Conservation (phyloP, 2,797 vertebrate species). For the Erpetoichthys calabaricus region DNA sequence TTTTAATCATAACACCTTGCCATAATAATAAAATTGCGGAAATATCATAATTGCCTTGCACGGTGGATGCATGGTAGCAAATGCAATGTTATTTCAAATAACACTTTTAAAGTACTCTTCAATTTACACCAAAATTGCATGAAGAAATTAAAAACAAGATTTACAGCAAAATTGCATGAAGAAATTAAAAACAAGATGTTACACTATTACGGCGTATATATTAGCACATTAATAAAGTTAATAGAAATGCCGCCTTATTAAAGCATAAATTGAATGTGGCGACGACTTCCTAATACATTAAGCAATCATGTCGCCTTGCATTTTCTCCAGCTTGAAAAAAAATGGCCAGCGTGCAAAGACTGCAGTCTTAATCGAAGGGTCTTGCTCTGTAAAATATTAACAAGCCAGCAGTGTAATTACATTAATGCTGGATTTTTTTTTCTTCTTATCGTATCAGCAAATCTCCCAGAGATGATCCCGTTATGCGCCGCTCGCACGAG, state of each 20-base stretch:
- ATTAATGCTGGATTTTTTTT: conserved; percentile 60
- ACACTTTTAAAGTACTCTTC: conserved; percentile 10
- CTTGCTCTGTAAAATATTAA: conserved; percentile 49
- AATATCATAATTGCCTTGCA: no score
- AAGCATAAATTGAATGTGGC: conserved; percentile 31
- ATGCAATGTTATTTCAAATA: background rate
- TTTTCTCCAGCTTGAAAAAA: conserved; percentile 21
- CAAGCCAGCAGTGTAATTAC: conserved; percentile 53
- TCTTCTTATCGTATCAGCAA: conserved; percentile 60
- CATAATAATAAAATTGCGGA: no score
- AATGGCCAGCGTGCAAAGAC: conserved; percentile 26
- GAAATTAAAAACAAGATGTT: conserved; percentile 24
- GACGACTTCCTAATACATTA: conserved; percentile 36
- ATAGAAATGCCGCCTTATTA: conserved; percentile 33
- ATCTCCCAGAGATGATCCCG: conserved; percentile 31
- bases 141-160: conserved; percentile 22
- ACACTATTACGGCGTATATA: conserved; percentile 23
- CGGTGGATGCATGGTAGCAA: no score
- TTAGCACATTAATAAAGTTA: conserved; percentile 36
- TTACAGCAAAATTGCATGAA: conserved; percentile 6
- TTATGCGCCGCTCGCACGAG: conserved; percentile 40
- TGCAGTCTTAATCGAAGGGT: conserved; percentile 32
- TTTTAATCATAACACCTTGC: no score
- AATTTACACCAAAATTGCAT: conserved; percentile 15
- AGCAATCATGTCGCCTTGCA: conserved; percentile 30